Evolutionary conservation across 2,113 vertebrate species (phyloP).

Genomic region (Epinephelus cyanopodus): DNA sequence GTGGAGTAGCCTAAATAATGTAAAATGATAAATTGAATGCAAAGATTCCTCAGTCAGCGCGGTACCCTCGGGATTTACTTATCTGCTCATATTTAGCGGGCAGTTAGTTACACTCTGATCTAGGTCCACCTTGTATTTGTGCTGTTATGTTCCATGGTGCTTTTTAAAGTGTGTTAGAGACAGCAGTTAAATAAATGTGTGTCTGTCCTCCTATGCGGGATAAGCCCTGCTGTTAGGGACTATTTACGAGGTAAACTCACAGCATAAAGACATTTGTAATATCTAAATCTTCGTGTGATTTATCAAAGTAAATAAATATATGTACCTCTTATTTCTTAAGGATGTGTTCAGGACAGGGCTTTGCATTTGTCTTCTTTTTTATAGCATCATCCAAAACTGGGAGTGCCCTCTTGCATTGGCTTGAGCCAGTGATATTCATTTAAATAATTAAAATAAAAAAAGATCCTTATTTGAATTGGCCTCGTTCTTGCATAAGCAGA

Average conservation of each 20-base stretch:
- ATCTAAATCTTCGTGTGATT: background rate
- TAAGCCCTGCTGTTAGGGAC: constrained; percentile 8
- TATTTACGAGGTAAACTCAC: constrained; percentile 8
- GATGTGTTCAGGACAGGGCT: background rate
- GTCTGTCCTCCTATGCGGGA: constrained; percentile 1
- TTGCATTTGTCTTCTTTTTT: constrained; percentile 16
- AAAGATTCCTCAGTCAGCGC: constrained; percentile 67
- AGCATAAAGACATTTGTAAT: constrained; percentile 19
- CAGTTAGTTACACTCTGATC: constrained; percentile 66
- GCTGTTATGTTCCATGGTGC: constrained; percentile 36
- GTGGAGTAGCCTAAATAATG: constrained; percentile 76
- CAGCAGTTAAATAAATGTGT: constrained; percentile 17
- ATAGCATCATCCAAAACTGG: background rate
- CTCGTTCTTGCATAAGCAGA: constrained; percentile 32
- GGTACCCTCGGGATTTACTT: constrained; percentile 62
- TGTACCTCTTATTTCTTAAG: background rate
- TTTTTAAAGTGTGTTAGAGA: constrained; percentile 41
- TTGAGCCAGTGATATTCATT: constrained; percentile 34
- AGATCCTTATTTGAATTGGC: constrained; percentile 36
- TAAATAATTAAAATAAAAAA: constrained; percentile 46
- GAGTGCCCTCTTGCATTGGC: background rate
- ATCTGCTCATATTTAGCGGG: constrained; percentile 69
- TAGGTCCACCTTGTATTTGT: constrained; percentile 51
- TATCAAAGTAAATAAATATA: background rate
- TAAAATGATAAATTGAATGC: constrained; percentile 78